Base-by-base conservation (phyloP, 1,140 invertebrate species). In the Zaprionus inermis region DNA sequence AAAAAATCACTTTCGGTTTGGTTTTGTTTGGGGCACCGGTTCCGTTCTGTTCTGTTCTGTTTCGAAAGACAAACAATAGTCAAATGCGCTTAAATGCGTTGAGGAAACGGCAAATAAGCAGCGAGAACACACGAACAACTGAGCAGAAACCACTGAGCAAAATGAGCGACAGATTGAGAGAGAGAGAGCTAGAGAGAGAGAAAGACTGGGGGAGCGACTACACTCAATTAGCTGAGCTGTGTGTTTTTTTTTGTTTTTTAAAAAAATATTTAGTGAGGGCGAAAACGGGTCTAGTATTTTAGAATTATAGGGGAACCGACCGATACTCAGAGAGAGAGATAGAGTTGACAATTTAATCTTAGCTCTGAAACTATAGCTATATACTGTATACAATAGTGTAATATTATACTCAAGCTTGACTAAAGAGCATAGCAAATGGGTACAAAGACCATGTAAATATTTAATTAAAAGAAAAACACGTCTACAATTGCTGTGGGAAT, bases 21-120 rank as follows among this genome's bases (percentile, higher is more conserved):
- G 0, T 44, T 77, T 24, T 56, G 22, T 49, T 88, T 72, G 58
- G 24, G 57, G 38, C 34, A 66, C 79, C 74, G 66, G 79, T 73
- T 64, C 72, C 68, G 38, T 7, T 16, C 14, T 16, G 6, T 44
- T 16, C 16, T 44, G 69, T 89, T 88, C 84, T 88, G 84, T 81
- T 57, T 60, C 71, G 81, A 76, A 72, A 78, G 84, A 73, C 84
- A 89, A 88, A 88, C 84, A 89, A 78, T 78, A 77, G 77, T 80
- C 65, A 84, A 88, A 88, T 88, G 84, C 78, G 84, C 77, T 89
- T 83, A 81, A 89, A 84, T 84, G 74, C 73, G 82, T 90, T 80
- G 84, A 88, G 84, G 84, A 89, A 88, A 77, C 84, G 80, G 72
- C 81, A 88, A 88, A 88, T 88, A 88, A 88, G 74, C 74, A 69